Conservation (phyloP, 2,888 invertebrate genomes). For the Callosobruchus maculatus region DNA sequence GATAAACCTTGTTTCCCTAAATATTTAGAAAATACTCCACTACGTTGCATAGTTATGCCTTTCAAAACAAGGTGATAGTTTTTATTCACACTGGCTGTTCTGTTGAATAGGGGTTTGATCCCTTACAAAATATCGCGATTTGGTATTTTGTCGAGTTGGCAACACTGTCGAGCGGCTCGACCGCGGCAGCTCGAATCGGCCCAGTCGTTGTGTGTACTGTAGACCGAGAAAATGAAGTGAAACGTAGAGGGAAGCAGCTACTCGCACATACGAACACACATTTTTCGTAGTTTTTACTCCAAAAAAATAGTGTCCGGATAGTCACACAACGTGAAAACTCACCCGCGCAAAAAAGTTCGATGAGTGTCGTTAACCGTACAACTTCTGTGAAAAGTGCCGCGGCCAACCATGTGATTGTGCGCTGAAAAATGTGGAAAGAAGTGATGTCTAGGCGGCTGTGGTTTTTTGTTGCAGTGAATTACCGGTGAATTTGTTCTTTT, state of each 20-base stretch:
- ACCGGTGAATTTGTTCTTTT: neutral
- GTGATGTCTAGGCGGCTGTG: conserved; percentile 43
- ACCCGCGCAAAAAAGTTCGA: neutral
- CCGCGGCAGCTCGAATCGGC: neutral
- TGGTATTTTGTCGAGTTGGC: neutral
- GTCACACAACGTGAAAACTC: neutral
- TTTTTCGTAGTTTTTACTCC: neutral
- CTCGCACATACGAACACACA: neutral
- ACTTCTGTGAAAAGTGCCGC: neutral
- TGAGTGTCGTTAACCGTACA: neutral
- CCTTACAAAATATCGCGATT: neutral
- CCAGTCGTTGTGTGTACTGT: neutral
- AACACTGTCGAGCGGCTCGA: neutral
- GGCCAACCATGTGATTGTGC: conserved; percentile 1
- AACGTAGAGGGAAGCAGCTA: neutral
- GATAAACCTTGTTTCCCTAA: too few species aligned
- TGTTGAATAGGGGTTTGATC: too few species aligned
- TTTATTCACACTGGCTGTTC: too few species aligned
- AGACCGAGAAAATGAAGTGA: neutral
- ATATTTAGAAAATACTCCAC: too few species aligned
- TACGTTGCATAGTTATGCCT: too few species aligned
- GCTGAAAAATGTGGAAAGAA: conserved; percentile 6
- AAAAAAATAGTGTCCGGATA: neutral
- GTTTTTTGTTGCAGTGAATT: conserved; percentile 26
- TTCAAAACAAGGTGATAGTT: too few species aligned